Evolutionary conservation across 2,797 vertebrate genomes (phyloP).

Genomic region (Mastacembelus armatus): DNA sequence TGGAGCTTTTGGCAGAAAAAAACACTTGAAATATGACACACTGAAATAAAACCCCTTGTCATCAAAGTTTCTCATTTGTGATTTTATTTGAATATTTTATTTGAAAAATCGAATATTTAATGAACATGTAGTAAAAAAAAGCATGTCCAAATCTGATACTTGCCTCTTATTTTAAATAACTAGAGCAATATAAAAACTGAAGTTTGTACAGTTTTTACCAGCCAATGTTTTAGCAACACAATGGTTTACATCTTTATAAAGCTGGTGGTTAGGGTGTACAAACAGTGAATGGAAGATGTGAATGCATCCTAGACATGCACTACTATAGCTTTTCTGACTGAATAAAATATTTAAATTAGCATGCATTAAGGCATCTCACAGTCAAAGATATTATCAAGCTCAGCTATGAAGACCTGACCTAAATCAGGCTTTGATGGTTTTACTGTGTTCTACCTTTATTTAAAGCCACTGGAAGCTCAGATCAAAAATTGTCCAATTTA

Average conservation of each 20-base stretch:
- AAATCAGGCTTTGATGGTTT: too few species aligned
- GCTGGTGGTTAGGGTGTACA: slow-evolving; percentile 8
- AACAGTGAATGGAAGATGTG: neutral
- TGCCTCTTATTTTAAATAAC: slow-evolving; percentile 36
- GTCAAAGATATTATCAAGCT: slow-evolving; percentile 13
- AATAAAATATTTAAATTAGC: slow-evolving; percentile 7
- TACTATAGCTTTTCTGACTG: slow-evolving; percentile 1
- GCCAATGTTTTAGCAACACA: too few species aligned
- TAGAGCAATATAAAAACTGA: slow-evolving; percentile 55
- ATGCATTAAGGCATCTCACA: slow-evolving; percentile 64
- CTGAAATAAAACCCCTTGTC: slow-evolving; percentile 74
- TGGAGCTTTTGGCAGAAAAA: slow-evolving; percentile 39
- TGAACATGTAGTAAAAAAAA: slow-evolving; percentile 15
- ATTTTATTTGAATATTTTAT: slow-evolving; percentile 57
- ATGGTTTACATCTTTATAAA: slow-evolving; percentile 21
- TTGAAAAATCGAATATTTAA: slow-evolving; percentile 8
- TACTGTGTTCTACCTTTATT: neutral
- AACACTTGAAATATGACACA: slow-evolving; percentile 47
- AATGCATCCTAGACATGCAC: slow-evolving; percentile 25
- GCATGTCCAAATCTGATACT: slow-evolving; percentile 14
- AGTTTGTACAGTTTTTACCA: slow-evolving; percentile 58
- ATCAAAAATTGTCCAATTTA: neutral
- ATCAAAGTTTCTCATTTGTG: slow-evolving; percentile 52
- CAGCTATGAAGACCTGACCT: neutral
- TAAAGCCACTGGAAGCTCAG: slow-evolving; percentile 17